Evolutionary conservation across 2,797 vertebrate genomes (phyloP), one percentile per base, ranked within the genome.

Genomic region (Catamblyrhynchus diadema): DNA sequence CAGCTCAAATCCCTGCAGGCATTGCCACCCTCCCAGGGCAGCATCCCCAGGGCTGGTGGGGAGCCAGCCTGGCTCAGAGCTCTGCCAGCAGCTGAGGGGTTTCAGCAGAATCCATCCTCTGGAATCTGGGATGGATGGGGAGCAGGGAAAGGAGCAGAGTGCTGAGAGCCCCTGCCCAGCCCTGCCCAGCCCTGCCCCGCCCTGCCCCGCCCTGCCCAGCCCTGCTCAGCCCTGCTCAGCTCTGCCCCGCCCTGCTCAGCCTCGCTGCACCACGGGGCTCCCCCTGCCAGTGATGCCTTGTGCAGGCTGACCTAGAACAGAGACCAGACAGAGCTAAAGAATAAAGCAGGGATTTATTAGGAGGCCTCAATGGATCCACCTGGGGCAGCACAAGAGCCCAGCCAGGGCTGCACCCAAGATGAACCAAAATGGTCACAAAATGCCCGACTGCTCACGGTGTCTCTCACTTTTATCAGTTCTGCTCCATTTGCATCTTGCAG

Each of bases 361-460:
- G 39, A 60, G 28, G 1, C 9, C 59, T 41, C 37, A 39, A 30
- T 60, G 27, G 59, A 41, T 39, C 1, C 27, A 41, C 59, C 27
- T 60, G 41, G 37, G 25, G 37, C 27, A 60, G 6, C 27, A 41
- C 5, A 21, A 60, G 27, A 10, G 37, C 59, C 27, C 27, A 41
- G 59, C 19, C 59, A 30, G 37, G 27, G 59, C 59, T 60, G 0
- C 59, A 39, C 13, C 37, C 25, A 39, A 28, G 35, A 5, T 39
- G 35, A 28, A 39, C 35, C 27, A 39, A 60, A 60, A 60, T 14
- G 37, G 27, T 4, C 59, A 14, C 37, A 39, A 60, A 59, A 60
- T 39, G 35, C 2, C 28, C 8, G 5, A 0, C 2, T 2, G 3
- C 17, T 19, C 57, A 14, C 0, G 1, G 3, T 2, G 9, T 39